Evolutionary conservation across 2,888 invertebrate genomes (phyloP).

Genomic region (Erannis defoliaria): DNA sequence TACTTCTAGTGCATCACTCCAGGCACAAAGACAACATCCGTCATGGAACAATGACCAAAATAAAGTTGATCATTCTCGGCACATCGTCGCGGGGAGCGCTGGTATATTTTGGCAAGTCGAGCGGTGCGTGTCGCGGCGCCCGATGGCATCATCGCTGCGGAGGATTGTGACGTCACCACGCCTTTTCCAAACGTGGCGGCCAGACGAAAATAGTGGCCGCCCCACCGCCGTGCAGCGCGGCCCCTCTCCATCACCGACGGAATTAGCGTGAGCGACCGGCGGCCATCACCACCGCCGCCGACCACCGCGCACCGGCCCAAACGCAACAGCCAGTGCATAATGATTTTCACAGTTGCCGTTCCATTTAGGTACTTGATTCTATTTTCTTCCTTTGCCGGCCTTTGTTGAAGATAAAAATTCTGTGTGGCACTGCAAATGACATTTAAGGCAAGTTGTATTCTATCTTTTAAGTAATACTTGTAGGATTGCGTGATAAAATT

Average conservation of each 20-base stretch:
- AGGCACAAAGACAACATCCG: slow-evolving; percentile 49
- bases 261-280: slow-evolving; percentile 72
- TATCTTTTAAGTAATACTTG: no score
- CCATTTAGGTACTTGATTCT: slow-evolving; percentile 2
- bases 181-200: slow-evolving; percentile 86
- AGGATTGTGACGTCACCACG: slow-evolving; percentile 83
- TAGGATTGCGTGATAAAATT: no score
- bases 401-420: neutral
- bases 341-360: slow-evolving; percentile 1
- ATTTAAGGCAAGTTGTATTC: no score
- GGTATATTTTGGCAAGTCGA: slow-evolving; percentile 84
- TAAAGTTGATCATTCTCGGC: slow-evolving; percentile 74
- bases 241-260: slow-evolving; percentile 82
- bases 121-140: slow-evolving; percentile 79
- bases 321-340: slow-evolving; percentile 41
- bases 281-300: slow-evolving; percentile 56
- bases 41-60: slow-evolving; percentile 78
- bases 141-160: slow-evolving; percentile 85
- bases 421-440: neutral
- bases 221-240: slow-evolving; percentile 69
- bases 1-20: slow-evolving; percentile 18
- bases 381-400: neutral
- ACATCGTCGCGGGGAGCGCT: slow-evolving; percentile 65
- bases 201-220: slow-evolving; percentile 86
- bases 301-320: slow-evolving; percentile 50